A percentile compares a stretch with the other conserved stretches of the same genome.
Conservation (phyloP, 1,140 invertebrate genomes). For the Monomorium pharaonis region DNA sequence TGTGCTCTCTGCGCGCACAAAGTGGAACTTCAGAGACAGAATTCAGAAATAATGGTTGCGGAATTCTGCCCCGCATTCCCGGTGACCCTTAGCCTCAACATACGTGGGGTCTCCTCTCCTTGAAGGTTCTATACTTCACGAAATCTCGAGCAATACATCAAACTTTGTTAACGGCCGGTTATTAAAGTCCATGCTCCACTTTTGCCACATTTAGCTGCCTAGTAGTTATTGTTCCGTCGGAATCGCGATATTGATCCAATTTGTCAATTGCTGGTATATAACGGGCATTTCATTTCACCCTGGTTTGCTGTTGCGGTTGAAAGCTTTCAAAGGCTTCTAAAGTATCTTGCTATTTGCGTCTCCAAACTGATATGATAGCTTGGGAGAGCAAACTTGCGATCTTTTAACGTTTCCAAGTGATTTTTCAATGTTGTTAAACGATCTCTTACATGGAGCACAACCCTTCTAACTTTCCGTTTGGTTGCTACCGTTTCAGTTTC, state of each 20-base stretch:
- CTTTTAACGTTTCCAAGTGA: not conserved
- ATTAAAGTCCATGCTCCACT: conserved; percentile 34
- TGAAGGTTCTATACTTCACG: not conserved
- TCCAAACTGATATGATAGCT: not conserved
- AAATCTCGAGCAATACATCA: conserved; percentile 11
- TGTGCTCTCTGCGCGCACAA: not conserved
- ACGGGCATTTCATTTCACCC: not conserved
- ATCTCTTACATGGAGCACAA: not conserved
- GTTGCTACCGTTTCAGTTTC: not conserved
- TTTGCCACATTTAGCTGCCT: conserved; percentile 3
- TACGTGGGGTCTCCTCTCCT: not conserved
- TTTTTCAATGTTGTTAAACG: not conserved
- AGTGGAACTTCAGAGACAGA: not conserved
- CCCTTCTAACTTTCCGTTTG: not conserved
- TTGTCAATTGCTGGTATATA: conserved; percentile 18
- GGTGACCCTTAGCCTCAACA: not conserved
- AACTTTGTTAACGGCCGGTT: conserved; percentile 36
- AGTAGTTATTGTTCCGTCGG: conserved; percentile 22
- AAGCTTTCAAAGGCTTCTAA: not conserved
- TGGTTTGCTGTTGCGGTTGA: not conserved
- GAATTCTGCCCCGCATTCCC: conserved; percentile 23
- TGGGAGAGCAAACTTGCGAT: not conserved
- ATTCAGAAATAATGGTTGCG: conserved; percentile 14
- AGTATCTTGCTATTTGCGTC: not conserved
- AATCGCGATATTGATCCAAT: conserved; percentile 39